Conservation (phyloP, 2,888 invertebrate genomes). For the Dolomedes plantarius region DNA sequence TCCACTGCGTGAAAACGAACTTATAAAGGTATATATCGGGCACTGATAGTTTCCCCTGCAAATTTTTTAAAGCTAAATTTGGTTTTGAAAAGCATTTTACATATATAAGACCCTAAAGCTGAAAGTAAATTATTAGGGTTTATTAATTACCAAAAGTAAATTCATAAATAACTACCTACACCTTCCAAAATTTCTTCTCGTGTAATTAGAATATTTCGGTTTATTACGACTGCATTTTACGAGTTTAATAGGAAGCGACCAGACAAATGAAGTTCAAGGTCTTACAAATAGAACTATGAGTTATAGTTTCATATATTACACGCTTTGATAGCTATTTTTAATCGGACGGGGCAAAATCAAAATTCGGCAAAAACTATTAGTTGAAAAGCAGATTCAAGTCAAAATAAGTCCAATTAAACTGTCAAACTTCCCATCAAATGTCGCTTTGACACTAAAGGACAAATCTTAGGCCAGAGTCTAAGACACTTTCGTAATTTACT, state of each 20-base stretch:
- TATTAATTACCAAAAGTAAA: too few species aligned
- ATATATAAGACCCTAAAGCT: too few species aligned
- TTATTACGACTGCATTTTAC: background rate
- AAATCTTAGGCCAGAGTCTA: background rate
- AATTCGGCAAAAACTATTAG: background rate
- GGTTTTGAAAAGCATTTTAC: too few species aligned
- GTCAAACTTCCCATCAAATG: background rate
- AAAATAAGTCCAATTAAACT: slow-evolving; percentile 1
- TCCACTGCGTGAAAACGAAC: too few species aligned
- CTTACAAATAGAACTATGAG: background rate
- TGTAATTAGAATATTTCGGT: background rate
- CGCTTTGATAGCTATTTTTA: background rate
- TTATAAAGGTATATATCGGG: too few species aligned
- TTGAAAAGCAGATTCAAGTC: background rate
- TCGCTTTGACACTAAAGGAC: background rate
- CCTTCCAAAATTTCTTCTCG: too few species aligned
- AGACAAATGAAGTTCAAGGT: background rate
- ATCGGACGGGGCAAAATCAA: background rate
- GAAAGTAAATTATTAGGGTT: too few species aligned
- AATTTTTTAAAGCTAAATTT: too few species aligned
- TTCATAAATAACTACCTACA: too few species aligned
- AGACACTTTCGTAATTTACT: slow-evolving; percentile 33
- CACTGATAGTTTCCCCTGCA: too few species aligned
- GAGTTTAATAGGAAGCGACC: background rate
- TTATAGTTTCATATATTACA: background rate